phyloP scores from a whole-genome alignment of 2,797 vertebrate genomes.

The Cuniculus paca region DNA sequence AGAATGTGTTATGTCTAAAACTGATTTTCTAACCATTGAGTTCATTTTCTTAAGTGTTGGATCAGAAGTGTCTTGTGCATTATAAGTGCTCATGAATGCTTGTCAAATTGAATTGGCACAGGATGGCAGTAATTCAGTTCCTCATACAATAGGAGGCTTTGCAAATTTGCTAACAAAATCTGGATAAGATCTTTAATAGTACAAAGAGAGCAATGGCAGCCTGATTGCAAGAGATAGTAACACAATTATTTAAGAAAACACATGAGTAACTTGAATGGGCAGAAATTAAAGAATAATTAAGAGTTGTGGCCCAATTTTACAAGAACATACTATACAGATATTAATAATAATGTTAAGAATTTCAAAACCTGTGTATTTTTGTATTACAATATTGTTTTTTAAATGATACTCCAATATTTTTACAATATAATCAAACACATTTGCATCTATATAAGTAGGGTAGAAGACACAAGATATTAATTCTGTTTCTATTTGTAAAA shows the following conservation, averaged over 20 bases:
- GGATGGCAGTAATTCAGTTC: slow-evolving; percentile 63
- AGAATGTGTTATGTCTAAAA: slow-evolving; percentile 69
- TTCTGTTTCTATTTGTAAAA: background rate
- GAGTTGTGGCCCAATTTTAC: background rate
- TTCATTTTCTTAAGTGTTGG: slow-evolving; percentile 78
- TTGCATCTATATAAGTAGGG: background rate
- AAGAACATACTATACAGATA: background rate
- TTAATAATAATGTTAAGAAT: background rate
- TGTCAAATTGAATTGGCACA: slow-evolving; percentile 67
- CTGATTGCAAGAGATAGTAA: slow-evolving; percentile 13
- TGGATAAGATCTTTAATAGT: slow-evolving; percentile 1
- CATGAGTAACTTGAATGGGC: background rate
- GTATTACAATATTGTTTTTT: background rate
- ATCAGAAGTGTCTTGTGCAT: slow-evolving; percentile 59
- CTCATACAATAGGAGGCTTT: slow-evolving; percentile 24
- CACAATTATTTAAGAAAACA: slow-evolving; percentile 20
- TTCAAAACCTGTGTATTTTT: background rate
- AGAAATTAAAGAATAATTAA: slow-evolving; percentile 21
- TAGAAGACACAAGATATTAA: background rate
- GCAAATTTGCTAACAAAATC: slow-evolving; percentile 72
- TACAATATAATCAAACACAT: background rate
- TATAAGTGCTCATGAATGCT: slow-evolving; percentile 66
- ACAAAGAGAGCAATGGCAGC: slow-evolving; percentile 3
- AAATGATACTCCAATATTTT: background rate
- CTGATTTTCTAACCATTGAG: slow-evolving; percentile 72